Base-by-base conservation (phyloP, 92 coral and sea anemone species). In the Siderastrea siderea region DNA sequence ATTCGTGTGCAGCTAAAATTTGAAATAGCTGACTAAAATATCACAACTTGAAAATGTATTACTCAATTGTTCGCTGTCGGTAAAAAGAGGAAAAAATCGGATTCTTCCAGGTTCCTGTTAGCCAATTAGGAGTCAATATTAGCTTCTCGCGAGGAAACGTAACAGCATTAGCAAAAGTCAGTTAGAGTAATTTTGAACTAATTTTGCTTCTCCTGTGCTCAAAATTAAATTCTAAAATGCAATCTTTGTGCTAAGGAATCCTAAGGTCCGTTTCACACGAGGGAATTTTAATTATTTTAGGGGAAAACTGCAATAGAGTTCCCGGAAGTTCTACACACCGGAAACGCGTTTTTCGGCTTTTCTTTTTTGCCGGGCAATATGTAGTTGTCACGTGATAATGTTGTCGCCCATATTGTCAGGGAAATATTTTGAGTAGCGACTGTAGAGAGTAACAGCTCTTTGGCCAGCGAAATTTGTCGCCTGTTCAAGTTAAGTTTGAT, bases 381-480 rank as follows among this genome's bases (percentile, higher is more conserved):
- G 89, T 64, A 68, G 71, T 46, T 51, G 83, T 91, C 98, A 95
- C 98, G 98, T 95, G 98, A 95, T 93, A 75, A 78, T 91, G 93
- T 86, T 80, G 85, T 90, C 98, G 98, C 96, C 94, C 94, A 91
- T 94, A 94, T 93, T 93, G 96, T 95, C 76, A 79, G 89, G 87
- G 83, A 90, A 91, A 92, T 91, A 95, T 93, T 95, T 95, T 93
- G 93, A 46, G 78, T 82, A 82, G 86, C 45, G 86, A 82, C 84
- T 45, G 87, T 81, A 76, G 68, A 60, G 80, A 84, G 49, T 59
- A 84, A 84, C 67, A 78, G 64, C 60, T 75, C 75, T 75, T 85
- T 70, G 78, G 68, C 17, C 57, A 65, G 59, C 66, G 78, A 86
- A 77, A 68, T 86, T 86, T 77, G 62, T 68, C 90, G 77, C 73